Evolutionary conservation across 2,113 vertebrate genomes (phyloP), one percentile per base, ranked within the genome.

Genomic region (Podarcis raffonei): DNA sequence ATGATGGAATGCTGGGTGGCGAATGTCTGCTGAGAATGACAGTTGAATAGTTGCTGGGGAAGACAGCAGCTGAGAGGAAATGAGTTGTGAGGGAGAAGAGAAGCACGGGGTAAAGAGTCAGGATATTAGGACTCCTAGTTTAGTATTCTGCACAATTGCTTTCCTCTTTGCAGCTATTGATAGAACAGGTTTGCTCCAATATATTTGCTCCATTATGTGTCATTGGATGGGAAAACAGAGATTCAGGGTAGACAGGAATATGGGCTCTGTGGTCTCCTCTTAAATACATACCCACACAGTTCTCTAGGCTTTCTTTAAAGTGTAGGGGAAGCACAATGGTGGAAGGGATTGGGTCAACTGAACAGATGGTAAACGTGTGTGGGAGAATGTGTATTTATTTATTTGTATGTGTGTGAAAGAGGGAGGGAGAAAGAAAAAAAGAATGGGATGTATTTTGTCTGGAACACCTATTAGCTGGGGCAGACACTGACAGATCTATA

Each of bases 401-500:
- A 53, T 53, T 53, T 53, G 48, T 53, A 53, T 53, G 48, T 53
- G 9, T 53, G 48, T 53, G 48, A 53, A 53, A 53, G 48, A 12
- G 48, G 48, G 48, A 62, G 81, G 66, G 35, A 82, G 30, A n/a
- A 53, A 48, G 30, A 59, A 35, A 75, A 32, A 62, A 68, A 35
- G 23, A 53, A 30, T 37, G 39, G 13, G 32, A 53, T 71, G 39
- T 69, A 80, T 35, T 57, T 80, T 87, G 77, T 71, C 76, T 87
- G 77, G 53, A 69, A 81, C 86, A 87, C 42, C 48, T 30, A 80
- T 37, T 27, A 87, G 78, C 4, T 53, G 69, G 35, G 32, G 15
- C 77, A 87, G 42, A 87, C 84, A 68, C 42, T 78, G 74, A 77
- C 30, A 42, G 74, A 74, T 53, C 79, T 69, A 81, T 87, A 81